Evolutionary conservation across 2,888 invertebrate genomes (phyloP).

Genomic region (Hyppa rectilinea): DNA sequence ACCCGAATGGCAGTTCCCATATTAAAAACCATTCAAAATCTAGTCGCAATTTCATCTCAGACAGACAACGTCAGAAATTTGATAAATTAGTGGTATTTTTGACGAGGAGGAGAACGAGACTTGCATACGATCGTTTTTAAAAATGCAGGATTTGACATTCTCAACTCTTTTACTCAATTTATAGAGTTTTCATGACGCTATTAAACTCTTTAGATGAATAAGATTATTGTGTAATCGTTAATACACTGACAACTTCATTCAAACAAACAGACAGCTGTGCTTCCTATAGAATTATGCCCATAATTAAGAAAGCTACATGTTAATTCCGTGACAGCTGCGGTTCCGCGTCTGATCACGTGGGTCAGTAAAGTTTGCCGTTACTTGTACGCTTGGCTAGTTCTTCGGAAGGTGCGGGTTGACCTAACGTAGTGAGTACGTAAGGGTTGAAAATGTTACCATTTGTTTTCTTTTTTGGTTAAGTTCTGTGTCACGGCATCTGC

Average conservation of each 20-base stretch:
- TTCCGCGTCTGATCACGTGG: conserved; percentile 59
- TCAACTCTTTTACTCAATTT: too few species aligned
- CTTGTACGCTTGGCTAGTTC: conserved; percentile 67
- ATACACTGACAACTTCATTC: background rate
- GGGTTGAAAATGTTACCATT: conserved; percentile 37
- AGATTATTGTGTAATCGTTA: background rate
- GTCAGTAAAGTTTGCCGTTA: conserved; percentile 69
- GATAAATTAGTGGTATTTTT: too few species aligned
- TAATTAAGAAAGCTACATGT: conserved; percentile 47
- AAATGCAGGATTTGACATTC: too few species aligned
- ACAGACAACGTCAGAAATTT: too few species aligned
- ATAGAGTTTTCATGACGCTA: too few species aligned
- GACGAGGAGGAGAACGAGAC: too few species aligned
- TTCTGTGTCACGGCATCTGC: background rate
- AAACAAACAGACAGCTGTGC: conserved; percentile 32
- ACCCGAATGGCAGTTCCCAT: too few species aligned
- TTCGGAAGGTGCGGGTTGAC: conserved; percentile 67
- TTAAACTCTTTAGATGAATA: background rate
- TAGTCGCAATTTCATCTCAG: too few species aligned
- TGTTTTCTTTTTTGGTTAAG: background rate
- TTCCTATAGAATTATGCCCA: conserved; percentile 34
- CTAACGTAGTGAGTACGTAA: conserved; percentile 16
- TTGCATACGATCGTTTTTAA: too few species aligned
- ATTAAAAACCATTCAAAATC: too few species aligned
- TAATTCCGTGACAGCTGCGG: conserved; percentile 55